A percentile compares a stretch with the other conserved stretches of the same genome.
Evolutionary conservation across 2,888 invertebrate species (phyloP).

Genomic region (Prosopocoilus inquinatus): DNA sequence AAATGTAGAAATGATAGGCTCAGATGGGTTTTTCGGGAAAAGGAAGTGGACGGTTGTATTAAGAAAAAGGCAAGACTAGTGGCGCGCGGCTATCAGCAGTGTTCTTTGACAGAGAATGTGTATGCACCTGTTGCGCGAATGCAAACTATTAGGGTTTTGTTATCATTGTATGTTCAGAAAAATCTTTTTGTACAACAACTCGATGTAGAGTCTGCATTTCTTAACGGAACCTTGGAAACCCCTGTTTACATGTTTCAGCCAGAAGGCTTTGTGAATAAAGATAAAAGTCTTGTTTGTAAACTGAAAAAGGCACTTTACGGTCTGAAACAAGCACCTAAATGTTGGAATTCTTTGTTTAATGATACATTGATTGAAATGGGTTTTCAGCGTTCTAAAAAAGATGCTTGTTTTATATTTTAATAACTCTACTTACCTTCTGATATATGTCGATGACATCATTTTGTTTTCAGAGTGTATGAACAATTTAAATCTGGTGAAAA

Average conservation of each 20-base stretch:
- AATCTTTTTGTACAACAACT: conserved; percentile 20
- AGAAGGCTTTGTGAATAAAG: conserved; percentile 6
- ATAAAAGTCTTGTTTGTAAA: conserved; percentile 17
- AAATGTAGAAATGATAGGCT: conserved; percentile 24
- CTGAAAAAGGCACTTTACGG: conserved; percentile 24
- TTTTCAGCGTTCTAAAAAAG: conserved; percentile 24
- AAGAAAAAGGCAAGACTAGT: background rate
- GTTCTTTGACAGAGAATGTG: background rate
- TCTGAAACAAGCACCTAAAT: conserved; percentile 25
- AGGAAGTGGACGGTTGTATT: conserved; percentile 16
- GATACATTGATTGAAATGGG: conserved; percentile 13
- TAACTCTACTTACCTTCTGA: conserved; percentile 19
- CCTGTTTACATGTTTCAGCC: conserved; percentile 14
- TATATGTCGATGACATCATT: conserved; percentile 27
- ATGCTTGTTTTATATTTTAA: conserved; percentile 28
- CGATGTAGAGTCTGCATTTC: conserved; percentile 25
- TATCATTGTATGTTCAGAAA: conserved; percentile 21
- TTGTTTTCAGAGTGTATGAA: conserved; percentile 16
- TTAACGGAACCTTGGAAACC: conserved; percentile 14
- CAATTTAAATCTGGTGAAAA: conserved; percentile 16
- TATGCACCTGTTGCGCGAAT: conserved; percentile 24
- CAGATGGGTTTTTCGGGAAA: conserved; percentile 26
- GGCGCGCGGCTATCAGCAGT: too few species aligned
- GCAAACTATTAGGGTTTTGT: conserved; percentile 22
- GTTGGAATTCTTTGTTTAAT: conserved; percentile 23